A percentile compares a stretch with the other conserved stretches of the same genome.
Evolutionary conservation across 1,140 invertebrate species (phyloP).

Genomic region (Neoseiulus cucumeris): DNA sequence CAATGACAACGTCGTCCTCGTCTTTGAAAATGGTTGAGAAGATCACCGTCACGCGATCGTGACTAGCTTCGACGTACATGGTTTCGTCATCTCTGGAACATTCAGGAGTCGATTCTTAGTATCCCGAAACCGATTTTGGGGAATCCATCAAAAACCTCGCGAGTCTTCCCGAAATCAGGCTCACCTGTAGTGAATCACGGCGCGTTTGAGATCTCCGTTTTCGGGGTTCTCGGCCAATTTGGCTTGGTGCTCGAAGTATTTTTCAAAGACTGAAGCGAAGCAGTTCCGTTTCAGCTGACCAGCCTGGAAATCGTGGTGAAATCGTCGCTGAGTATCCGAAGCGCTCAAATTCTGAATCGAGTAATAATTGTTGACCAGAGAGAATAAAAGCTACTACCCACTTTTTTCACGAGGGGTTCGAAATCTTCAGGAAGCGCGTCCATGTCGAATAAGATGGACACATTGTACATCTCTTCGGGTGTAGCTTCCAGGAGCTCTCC

Average conservation of each 20-base stretch:
- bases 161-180: too few species aligned
- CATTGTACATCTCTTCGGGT: constrained; percentile 45
- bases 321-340: background rate
- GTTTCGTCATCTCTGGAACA: constrained; percentile 82
- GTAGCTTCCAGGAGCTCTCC: background rate
- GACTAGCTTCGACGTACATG: constrained; percentile 94
- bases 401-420: constrained; percentile 64
- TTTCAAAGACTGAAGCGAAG: constrained; percentile 98
- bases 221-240: constrained; percentile 49
- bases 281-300: constrained; percentile 91
- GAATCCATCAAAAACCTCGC: too few species aligned
- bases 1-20: constrained; percentile 92
- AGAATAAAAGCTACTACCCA: background rate
- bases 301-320: constrained; percentile 29
- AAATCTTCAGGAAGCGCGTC: constrained; percentile 75
- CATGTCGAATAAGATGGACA: constrained; percentile 77
- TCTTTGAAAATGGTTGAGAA: constrained; percentile 97
- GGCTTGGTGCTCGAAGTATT: constrained; percentile 97
- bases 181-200: constrained; percentile 75
- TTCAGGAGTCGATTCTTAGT: too few species aligned
- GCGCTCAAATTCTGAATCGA: too few species aligned
- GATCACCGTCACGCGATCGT: constrained; percentile 93
- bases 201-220: constrained; percentile 46
- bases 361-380: too few species aligned
- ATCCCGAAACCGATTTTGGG: too few species aligned